phyloP scores from a whole-genome alignment of 1,140 invertebrate species.

The Drosophila sechellia region DNA sequence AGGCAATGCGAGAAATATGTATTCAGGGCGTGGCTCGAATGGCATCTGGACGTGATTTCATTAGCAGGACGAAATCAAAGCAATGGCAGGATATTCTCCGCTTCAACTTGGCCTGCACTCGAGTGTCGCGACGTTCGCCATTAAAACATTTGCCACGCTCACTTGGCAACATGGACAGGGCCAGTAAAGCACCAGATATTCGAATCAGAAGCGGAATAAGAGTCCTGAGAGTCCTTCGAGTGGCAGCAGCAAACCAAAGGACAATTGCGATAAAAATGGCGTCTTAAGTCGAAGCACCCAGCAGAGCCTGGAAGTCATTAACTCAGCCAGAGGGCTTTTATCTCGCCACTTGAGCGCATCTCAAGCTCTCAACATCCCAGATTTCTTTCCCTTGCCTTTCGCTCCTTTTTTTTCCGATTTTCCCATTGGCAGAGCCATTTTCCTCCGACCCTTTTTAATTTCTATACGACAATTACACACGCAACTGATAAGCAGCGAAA shows the following conservation, averaged over 20 bases:
- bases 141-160: slow-evolving; percentile 77
- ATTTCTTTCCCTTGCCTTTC: slow-evolving; percentile 2
- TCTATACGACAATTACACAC: slow-evolving; percentile 77
- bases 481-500: slow-evolving; percentile 68
- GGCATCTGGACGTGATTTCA: slow-evolving; percentile 71
- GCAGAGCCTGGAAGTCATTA: slow-evolving; percentile 71
- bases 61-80: slow-evolving; percentile 67
- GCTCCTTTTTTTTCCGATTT: slow-evolving; percentile 9
- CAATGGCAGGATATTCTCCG: slow-evolving; percentile 29
- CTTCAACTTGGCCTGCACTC: slow-evolving; percentile 58
- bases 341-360: slow-evolving; percentile 76
- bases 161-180: slow-evolving; percentile 67
- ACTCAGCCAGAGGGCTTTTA: slow-evolving; percentile 79
- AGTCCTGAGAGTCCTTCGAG: slow-evolving; percentile 17
- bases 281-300: slow-evolving; percentile 73
- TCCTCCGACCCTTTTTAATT: slow-evolving; percentile 62
- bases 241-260: slow-evolving; percentile 28
- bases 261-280: slow-evolving; percentile 72
- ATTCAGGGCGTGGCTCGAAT: slow-evolving; percentile 34
- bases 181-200: slow-evolving; percentile 29
- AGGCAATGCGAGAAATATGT: slow-evolving; percentile 5
- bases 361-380: slow-evolving; percentile 15
- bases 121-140: slow-evolving; percentile 73
- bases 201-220: slow-evolving; percentile 31
- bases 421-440: slow-evolving; percentile 71